A percentile compares a stretch with the other conserved stretches of the same genome.
Evolutionary conservation across 2,888 invertebrate genomes (phyloP).

Genomic region (Melinopterus prodromus): DNA sequence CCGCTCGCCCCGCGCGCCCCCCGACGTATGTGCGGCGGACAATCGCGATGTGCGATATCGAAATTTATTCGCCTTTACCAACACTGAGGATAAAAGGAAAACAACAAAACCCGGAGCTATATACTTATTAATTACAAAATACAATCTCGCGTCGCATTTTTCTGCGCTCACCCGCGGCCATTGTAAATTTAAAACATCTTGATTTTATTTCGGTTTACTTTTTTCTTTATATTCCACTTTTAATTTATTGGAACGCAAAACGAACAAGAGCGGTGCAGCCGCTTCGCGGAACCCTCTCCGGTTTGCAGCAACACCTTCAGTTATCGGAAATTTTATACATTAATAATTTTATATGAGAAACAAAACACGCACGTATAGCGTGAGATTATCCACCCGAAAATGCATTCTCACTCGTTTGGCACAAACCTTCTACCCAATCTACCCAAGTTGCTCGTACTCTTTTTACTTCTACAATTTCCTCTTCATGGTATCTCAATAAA

Average conservation of each 20-base stretch:
- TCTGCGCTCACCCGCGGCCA: constrained; percentile 30
- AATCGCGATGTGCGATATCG: constrained; percentile 39
- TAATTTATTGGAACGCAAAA: constrained; percentile 23
- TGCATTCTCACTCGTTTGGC: constrained; percentile 15
- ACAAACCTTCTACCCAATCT: constrained; percentile 6
- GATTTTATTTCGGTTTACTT: constrained; percentile 37
- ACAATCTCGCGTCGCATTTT: constrained; percentile 37
- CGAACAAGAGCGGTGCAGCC: neutral
- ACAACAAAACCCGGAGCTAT: constrained; percentile 37
- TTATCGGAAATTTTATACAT: constrained; percentile 24
- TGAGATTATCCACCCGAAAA: constrained; percentile 16
- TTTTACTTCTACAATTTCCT: too few species aligned
- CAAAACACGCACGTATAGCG: neutral
- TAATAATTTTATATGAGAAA: constrained; percentile 23
- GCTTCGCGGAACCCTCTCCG: neutral
- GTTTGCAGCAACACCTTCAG: constrained; percentile 12
- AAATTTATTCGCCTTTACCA: constrained; percentile 38
- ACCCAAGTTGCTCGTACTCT: too few species aligned
- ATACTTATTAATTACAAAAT: constrained; percentile 39
- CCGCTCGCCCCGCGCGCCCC: neutral
- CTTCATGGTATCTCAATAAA: too few species aligned
- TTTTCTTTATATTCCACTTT: constrained; percentile 24
- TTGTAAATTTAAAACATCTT: constrained; percentile 38
- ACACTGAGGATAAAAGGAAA: constrained; percentile 33
- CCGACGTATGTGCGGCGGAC: constrained; percentile 25